A percentile compares a stretch with the other conserved stretches of the same genome.
Conservation (phyloP, 2,113 vertebrate species). For the Centropristis striata region DNA sequence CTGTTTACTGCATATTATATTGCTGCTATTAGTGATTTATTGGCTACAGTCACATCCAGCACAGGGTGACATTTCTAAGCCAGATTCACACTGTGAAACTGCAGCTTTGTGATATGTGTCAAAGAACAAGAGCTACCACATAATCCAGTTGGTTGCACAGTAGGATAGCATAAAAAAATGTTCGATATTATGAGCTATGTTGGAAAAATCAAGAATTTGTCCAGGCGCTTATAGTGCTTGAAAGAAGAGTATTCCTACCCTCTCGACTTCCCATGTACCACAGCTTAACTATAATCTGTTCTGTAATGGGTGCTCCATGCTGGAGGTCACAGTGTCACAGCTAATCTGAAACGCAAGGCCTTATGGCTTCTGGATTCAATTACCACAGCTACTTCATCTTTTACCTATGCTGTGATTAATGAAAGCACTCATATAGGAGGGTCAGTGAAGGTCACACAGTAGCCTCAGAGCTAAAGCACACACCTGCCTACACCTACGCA, state of each 20-base stretch:
- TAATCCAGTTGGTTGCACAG: constrained; percentile 13
- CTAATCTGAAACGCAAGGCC: constrained; percentile 61
- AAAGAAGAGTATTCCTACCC: constrained; percentile 24
- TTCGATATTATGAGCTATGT: not conserved
- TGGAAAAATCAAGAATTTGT: constrained; percentile 13
- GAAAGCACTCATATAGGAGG: constrained; percentile 47
- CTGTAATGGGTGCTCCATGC: constrained; percentile 17
- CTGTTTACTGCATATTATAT: not conserved
- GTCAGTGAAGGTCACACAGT: constrained; percentile 62
- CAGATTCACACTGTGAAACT: constrained; percentile 1
- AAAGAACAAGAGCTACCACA: constrained; percentile 4
- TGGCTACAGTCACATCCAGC: not conserved
- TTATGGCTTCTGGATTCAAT: constrained; percentile 71
- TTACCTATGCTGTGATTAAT: constrained; percentile 69
- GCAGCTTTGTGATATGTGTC: constrained; percentile 6
- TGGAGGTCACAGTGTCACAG: constrained; percentile 60
- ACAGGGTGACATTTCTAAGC: constrained; percentile 7
- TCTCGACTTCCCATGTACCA: constrained; percentile 30
- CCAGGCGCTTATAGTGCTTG: constrained; percentile 2
- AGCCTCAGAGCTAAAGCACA: constrained; percentile 21
- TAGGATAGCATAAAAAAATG: not conserved
- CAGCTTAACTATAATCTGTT: constrained; percentile 50
- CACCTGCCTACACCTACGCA: not conserved
- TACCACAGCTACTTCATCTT: constrained; percentile 61
- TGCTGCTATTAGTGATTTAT: not conserved